These are phyloP conservation scores for Eupithecia inturbata DNA, from an alignment of 2,888 invertebrate species.

Conservation along the genomic window DNA sequence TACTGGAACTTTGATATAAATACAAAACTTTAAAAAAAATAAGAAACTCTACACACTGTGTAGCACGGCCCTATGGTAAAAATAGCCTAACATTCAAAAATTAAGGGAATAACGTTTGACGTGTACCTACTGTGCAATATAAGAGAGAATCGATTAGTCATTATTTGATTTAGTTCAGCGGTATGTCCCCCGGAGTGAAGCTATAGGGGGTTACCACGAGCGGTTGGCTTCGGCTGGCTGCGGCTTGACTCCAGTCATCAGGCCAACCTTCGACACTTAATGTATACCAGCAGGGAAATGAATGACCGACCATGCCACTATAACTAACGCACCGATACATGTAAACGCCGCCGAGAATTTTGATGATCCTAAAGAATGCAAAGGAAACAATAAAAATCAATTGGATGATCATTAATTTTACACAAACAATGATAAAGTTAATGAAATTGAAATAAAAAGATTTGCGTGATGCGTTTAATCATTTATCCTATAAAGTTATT, in stretches of 20 bases:
- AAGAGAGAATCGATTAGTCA: slow-evolving; percentile 83
- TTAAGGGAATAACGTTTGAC: slow-evolving; percentile 82
- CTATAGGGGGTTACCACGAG: slow-evolving; percentile 79
- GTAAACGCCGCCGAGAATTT: slow-evolving; percentile 42
- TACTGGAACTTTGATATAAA: not conserved
- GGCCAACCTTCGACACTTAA: slow-evolving; percentile 79
- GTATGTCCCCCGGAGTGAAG: slow-evolving; percentile 72
- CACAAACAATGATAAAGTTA: slow-evolving; percentile 49
- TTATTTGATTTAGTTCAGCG: slow-evolving; percentile 84
- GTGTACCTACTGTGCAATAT: slow-evolving; percentile 85
- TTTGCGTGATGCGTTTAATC: not conserved
- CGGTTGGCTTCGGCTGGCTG: slow-evolving; percentile 53
- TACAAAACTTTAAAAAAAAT: not conserved
- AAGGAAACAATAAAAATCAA: slow-evolving; percentile 38
- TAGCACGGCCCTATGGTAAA: not conserved
- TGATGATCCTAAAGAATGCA: slow-evolving; percentile 43
- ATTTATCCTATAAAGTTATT: not conserved
- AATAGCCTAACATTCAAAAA: slow-evolving; percentile 64
- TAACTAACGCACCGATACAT: slow-evolving; percentile 45
- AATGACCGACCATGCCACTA: slow-evolving; percentile 60
- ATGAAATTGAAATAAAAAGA: slow-evolving; percentile 46
- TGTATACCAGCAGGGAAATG: slow-evolving; percentile 70
- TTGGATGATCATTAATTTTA: slow-evolving; percentile 45
- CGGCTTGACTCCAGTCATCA: slow-evolving; percentile 70
- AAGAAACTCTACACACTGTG: not conserved